phyloP scores from a whole-genome alignment of 2,797 vertebrate genomes.

The Xenopus petersii region DNA sequence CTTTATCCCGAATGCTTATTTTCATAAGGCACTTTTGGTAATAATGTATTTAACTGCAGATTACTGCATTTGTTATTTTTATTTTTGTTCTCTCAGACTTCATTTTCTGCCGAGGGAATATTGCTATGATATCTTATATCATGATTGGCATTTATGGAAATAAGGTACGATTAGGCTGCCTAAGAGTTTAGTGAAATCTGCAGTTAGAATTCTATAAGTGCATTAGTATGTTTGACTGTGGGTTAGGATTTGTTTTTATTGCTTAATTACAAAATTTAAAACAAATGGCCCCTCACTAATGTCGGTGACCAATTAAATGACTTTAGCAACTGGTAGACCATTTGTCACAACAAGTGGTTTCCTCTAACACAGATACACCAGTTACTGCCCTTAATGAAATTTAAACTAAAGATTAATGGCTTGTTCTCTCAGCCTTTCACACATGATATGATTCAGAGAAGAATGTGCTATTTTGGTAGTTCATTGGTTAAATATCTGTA shows the following conservation, averaged over 20 bases:
- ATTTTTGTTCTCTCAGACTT: conserved; percentile 2
- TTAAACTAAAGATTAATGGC: conserved; percentile 67
- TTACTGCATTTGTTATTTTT: conserved; percentile 12
- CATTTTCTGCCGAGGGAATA: not conserved
- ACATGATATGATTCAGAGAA: conserved; percentile 1
- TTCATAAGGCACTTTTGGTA: conserved; percentile 4
- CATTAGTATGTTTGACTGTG: conserved; percentile 15
- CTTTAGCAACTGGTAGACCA: conserved; percentile 64
- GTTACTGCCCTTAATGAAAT: conserved; percentile 58
- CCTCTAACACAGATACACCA: conserved; percentile 59
- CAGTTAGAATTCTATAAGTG: not conserved
- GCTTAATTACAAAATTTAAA: conserved; percentile 33
- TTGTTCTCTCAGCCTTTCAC: conserved; percentile 58
- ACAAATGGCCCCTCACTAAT: conserved; percentile 24
- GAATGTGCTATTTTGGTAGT: not conserved
- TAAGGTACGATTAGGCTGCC: conserved; percentile 7
- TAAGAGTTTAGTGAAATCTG: not conserved
- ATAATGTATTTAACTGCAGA: conserved; percentile 11
- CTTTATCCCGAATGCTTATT: not conserved
- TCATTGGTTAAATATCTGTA: not conserved
- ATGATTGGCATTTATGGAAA: conserved; percentile 14
- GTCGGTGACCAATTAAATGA: conserved; percentile 66
- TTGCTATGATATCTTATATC: not conserved
- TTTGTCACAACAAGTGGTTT: conserved; percentile 67
- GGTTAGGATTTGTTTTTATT: conserved; percentile 22